Percentiles rank a stretch among this genome's conserved stretches.
These are phyloP conservation scores for Passer montanus DNA, from an alignment of 2,113 vertebrate species.

Conservation along the genomic window DNA sequence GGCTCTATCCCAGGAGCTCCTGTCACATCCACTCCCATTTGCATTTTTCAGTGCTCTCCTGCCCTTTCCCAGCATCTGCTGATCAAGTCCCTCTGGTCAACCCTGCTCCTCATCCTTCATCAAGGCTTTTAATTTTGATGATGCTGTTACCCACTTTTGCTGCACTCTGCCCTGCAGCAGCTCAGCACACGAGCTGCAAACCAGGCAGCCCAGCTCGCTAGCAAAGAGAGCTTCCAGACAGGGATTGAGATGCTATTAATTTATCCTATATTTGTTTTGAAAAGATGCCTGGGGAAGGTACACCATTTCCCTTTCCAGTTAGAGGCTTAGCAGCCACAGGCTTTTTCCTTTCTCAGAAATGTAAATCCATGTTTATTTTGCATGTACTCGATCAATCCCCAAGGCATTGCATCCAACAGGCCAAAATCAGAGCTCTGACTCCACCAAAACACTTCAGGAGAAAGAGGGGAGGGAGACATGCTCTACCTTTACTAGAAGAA, in stretches of 20 bases:
- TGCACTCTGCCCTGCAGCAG: background rate
- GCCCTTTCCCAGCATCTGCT: background rate
- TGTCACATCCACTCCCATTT: background rate
- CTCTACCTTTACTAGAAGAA: background rate
- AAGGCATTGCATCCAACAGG: background rate
- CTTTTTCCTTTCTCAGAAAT: slow-evolving; percentile 17
- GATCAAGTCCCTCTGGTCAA: background rate
- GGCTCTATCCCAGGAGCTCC: background rate
- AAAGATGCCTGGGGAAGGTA: slow-evolving; percentile 10
- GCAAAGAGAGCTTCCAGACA: background rate
- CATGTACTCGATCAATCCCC: background rate
- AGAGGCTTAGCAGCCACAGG: slow-evolving; percentile 9
- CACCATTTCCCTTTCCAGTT: slow-evolving; percentile 18
- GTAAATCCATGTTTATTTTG: slow-evolving; percentile 19
- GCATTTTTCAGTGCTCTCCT: background rate
- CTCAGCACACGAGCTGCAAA: background rate
- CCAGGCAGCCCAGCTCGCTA: background rate
- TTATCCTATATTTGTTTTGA: slow-evolving; percentile 47
- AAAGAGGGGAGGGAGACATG: background rate
- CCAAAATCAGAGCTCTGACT: background rate
- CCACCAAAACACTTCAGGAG: background rate
- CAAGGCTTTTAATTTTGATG: background rate
- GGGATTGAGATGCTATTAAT: slow-evolving; percentile 24
- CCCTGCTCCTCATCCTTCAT: background rate
- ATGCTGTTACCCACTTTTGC: background rate